phyloP scores from a whole-genome alignment of 1,140 invertebrate genomes.

The Drosophila orosa region DNA sequence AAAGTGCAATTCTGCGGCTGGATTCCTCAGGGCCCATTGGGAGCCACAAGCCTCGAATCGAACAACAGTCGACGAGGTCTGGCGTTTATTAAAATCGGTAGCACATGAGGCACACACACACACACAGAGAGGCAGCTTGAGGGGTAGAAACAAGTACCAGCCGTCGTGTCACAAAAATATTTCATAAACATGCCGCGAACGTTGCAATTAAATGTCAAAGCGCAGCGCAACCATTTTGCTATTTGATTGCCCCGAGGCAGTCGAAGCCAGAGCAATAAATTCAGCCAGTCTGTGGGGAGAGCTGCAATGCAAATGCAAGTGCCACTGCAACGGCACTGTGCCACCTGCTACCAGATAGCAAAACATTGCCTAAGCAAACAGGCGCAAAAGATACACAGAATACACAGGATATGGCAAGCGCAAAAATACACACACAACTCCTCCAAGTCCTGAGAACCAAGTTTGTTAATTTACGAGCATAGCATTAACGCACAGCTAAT shows the following conservation, averaged over 20 bases:
- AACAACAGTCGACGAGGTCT: constrained; percentile 31
- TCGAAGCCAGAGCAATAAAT: constrained; percentile 53
- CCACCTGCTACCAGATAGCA: constrained; percentile 31
- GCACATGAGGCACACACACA: constrained; percentile 15
- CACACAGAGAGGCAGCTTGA: not conserved
- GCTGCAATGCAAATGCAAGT: constrained; percentile 14
- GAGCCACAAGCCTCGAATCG: constrained; percentile 10
- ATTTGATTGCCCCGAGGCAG: constrained; percentile 56
- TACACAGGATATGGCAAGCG: constrained; percentile 7
- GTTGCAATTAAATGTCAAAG: constrained; percentile 61
- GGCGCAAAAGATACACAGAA: constrained; percentile 9
- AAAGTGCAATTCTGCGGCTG: constrained; percentile 13
- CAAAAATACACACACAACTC: constrained; percentile 16
- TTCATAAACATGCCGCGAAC: constrained; percentile 51
- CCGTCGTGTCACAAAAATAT: constrained; percentile 47
- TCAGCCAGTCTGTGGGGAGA: constrained; percentile 40
- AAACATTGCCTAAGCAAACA: constrained; percentile 35
- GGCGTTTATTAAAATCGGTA: constrained; percentile 53
- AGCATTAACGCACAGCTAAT: constrained; percentile 6
- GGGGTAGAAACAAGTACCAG: not conserved
- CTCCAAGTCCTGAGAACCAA: constrained; percentile 9
- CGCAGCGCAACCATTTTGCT: constrained; percentile 52
- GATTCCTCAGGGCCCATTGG: constrained; percentile 5
- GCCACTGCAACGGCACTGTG: constrained; percentile 1
- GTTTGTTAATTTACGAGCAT: constrained; percentile 47